A percentile compares a stretch with the other conserved stretches of the same genome.
Conservation (phyloP, 2,113 vertebrate genomes). For the Rhinopomastus cyanomelas region DNA sequence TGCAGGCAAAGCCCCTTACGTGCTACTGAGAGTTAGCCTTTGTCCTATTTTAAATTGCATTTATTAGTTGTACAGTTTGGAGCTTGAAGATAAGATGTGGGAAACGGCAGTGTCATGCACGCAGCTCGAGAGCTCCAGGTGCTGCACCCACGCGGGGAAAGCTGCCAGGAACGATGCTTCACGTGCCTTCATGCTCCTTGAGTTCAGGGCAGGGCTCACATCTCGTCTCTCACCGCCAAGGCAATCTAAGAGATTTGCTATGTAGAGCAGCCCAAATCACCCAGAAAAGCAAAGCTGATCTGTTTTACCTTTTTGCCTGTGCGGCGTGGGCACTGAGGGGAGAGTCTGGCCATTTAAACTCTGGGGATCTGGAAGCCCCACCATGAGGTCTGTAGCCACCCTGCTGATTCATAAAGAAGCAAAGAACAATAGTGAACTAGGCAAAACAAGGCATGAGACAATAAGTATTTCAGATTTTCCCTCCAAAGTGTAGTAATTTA, state of each 20-base stretch:
- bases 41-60: neutral
- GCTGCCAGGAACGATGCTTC: fast-evolving
- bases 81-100: neutral
- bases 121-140: neutral
- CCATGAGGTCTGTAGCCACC: neutral
- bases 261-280: neutral
- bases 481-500: neutral
- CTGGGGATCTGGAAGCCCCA: neutral
- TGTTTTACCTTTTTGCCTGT: neutral
- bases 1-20: neutral
- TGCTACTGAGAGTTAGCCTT: neutral
- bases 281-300: neutral
- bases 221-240: neutral
- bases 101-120: neutral
- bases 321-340: fast-evolving
- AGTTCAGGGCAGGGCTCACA: fast-evolving
- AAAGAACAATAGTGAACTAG: neutral
- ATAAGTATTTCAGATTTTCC: neutral
- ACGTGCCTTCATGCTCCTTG: neutral
- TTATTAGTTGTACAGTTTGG: neutral
- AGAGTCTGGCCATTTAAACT: neutral
- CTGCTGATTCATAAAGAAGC: neutral
- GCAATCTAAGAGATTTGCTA: neutral
- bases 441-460: neutral
- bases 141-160: fast-evolving